Conservation (phyloP, 2,113 vertebrate genomes). For the Peucedramus taeniatus region DNA sequence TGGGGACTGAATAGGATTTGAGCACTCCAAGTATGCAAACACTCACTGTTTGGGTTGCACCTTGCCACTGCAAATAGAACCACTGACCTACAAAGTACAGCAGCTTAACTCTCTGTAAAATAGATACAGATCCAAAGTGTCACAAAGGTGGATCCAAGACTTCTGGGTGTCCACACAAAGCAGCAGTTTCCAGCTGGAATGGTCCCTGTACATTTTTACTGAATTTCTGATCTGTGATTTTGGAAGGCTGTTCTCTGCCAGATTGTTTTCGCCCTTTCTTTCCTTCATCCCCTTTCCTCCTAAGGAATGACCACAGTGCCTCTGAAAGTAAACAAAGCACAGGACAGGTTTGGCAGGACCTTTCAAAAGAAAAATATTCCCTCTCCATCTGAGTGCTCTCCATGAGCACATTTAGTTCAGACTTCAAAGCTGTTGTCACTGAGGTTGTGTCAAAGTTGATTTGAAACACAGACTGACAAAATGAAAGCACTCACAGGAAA, state of each 20-base stretch:
- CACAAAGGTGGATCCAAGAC: not conserved
- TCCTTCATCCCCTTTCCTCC: not conserved
- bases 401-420: constrained; percentile 19
- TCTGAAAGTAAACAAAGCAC: constrained; percentile 52
- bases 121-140: not conserved
- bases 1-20: not conserved
- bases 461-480: constrained; percentile 26
- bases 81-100: not conserved
- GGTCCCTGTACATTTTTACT: not conserved
- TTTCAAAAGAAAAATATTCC: constrained; percentile 57
- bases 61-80: not conserved
- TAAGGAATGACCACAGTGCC: not conserved
- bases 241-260: not conserved
- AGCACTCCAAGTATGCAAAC: not conserved
- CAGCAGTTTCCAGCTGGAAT: not conserved
- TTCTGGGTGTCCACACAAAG: not conserved
- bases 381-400: not conserved
- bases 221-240: not conserved
- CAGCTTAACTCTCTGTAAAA: not conserved
- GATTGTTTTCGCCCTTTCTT: not conserved
- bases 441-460: constrained; percentile 42
- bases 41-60: not conserved
- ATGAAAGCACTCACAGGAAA: not conserved
- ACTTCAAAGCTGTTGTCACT: constrained; percentile 36
- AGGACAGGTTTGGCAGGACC: constrained; percentile 54